phyloP scores from a whole-genome alignment of 2,113 vertebrate species.

The Poecilia latipinna region DNA sequence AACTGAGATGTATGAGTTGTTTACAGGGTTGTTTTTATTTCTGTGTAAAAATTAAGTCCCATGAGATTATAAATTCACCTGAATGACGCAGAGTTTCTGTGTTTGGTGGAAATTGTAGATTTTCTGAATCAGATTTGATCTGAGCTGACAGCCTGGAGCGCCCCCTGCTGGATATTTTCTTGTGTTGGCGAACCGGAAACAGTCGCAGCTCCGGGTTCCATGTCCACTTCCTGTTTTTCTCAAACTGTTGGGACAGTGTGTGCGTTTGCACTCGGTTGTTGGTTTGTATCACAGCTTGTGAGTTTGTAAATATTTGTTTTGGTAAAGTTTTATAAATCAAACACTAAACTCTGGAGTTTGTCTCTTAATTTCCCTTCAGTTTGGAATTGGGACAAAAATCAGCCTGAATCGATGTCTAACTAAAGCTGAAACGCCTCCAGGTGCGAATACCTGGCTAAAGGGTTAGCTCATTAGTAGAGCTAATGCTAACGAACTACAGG shows the following conservation, averaged over 20 bases:
- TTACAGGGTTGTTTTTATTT: neutral
- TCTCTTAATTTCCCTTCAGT: constrained; percentile 30
- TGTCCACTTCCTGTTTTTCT: neutral
- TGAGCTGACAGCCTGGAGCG: constrained; percentile 1
- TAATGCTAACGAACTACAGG: no score
- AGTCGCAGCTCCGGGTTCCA: neutral
- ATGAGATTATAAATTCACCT: neutral
- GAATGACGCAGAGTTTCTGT: neutral
- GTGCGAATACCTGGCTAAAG: no score
- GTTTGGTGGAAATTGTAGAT: neutral
- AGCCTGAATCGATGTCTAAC: no score
- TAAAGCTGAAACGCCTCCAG: no score
- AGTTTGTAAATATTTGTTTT: constrained; percentile 69
- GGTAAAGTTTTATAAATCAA: constrained; percentile 70
- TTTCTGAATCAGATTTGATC: neutral
- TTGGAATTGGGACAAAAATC: neutral
- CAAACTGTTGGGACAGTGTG: neutral
- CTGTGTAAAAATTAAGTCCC: no score
- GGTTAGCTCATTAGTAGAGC: no score
- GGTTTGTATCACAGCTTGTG: constrained; percentile 53
- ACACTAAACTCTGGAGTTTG: constrained; percentile 53
- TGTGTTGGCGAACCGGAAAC: neutral
- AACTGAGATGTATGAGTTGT: neutral
- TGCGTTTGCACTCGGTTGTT: constrained; percentile 47
- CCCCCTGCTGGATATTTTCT: constrained; percentile 25